Percentiles rank a stretch among this genome's conserved stretches.
phyloP scores from a whole-genome alignment of 2,888 invertebrate species.

The Andrena marginata region DNA sequence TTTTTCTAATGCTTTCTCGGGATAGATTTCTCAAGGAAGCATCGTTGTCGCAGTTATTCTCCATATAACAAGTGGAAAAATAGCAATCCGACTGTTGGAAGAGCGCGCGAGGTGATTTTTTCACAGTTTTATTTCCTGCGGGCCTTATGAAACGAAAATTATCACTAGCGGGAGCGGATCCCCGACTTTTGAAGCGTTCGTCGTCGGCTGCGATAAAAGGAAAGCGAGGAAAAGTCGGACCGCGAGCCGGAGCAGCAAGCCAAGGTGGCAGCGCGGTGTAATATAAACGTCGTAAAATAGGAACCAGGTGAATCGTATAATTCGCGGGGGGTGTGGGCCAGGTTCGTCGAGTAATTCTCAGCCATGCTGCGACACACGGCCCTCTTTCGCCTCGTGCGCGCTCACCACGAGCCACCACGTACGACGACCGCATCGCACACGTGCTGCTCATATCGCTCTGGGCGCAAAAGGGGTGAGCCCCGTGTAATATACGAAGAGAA shows the following conservation, averaged over 20 bases:
- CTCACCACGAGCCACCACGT: conserved; percentile 72
- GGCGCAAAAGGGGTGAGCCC: conserved; percentile 67
- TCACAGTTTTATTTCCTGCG: neutral
- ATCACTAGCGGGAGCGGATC: neutral
- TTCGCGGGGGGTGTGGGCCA: conserved; percentile 78
- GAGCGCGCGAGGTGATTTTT: neutral
- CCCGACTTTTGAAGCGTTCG: conserved; percentile 53
- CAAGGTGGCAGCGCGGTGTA: conserved; percentile 80
- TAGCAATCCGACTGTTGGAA: neutral
- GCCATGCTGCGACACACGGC: conserved; percentile 59
- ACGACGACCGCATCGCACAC: conserved; percentile 76
- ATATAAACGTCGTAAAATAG: conserved; percentile 85
- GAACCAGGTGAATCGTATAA: conserved; percentile 85
- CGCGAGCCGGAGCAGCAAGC: conserved; percentile 68
- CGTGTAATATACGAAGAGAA: conserved; percentile 69
- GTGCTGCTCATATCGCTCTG: conserved; percentile 80
- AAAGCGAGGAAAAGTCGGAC: conserved; percentile 60
- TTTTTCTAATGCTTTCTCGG: neutral
- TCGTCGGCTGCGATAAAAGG: conserved; percentile 48
- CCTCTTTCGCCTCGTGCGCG: conserved; percentile 58
- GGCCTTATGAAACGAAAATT: neutral
- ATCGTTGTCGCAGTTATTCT: neutral
- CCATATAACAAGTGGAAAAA: neutral
- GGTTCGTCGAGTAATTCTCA: conserved; percentile 80
- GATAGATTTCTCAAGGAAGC: neutral